Percentiles rank a stretch among this genome's conserved stretches.
These are phyloP conservation scores for Athetis lepigone DNA, from an alignment of 2,888 invertebrate genomes.

Conservation along the genomic window DNA sequence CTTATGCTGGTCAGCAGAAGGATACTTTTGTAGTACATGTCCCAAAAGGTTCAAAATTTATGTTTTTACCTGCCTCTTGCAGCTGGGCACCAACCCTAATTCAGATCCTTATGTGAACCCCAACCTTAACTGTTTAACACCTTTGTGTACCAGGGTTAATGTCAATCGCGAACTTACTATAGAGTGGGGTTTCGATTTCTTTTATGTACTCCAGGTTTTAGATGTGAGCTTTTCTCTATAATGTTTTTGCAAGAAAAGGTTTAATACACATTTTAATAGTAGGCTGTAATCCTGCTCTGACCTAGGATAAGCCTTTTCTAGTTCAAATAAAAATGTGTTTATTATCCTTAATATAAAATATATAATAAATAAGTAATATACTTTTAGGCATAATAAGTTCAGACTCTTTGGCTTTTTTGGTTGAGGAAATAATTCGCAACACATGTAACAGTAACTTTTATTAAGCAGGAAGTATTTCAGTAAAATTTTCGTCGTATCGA, in stretches of 20 bases:
- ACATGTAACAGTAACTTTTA: too few species aligned
- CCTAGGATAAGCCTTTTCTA: background rate
- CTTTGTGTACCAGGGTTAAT: slow-evolving; percentile 75
- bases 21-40: slow-evolving; percentile 81
- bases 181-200: slow-evolving; percentile 36
- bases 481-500: too few species aligned
- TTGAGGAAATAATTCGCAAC: too few species aligned
- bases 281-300: background rate
- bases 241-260: slow-evolving; percentile 11
- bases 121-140: slow-evolving; percentile 79
- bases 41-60: slow-evolving; percentile 84
- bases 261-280: slow-evolving; percentile 12
- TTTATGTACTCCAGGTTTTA: slow-evolving; percentile 21
- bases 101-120: slow-evolving; percentile 75
- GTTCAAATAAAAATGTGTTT: slow-evolving; percentile 3
- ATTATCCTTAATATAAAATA: too few species aligned
- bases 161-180: slow-evolving; percentile 59
- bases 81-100: slow-evolving; percentile 79
- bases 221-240: slow-evolving; percentile 13
- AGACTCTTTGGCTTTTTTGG: background rate
- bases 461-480: too few species aligned
- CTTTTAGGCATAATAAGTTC: background rate
- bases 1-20: slow-evolving; percentile 70
- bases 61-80: slow-evolving; percentile 82
- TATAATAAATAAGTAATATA: too few species aligned